Percentiles rank a stretch among this genome's conserved stretches.
These are phyloP conservation scores for Himalopsyche kuldschensis DNA, from an alignment of 2,888 invertebrate species.

Conservation along the genomic window DNA sequence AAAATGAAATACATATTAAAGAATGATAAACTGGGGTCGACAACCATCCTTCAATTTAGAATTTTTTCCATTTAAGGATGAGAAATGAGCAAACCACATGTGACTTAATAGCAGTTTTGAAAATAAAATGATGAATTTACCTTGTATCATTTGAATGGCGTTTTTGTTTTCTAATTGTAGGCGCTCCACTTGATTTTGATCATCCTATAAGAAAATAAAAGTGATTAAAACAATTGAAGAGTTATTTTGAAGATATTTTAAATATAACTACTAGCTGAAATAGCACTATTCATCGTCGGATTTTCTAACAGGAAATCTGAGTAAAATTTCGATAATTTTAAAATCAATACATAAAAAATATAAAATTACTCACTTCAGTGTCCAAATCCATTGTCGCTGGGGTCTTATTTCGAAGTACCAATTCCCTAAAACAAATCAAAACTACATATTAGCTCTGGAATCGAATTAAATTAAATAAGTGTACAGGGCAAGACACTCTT, in stretches of 20 bases:
- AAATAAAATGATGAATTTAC: conserved; percentile 31
- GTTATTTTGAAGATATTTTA: too few species aligned
- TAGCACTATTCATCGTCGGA: too few species aligned
- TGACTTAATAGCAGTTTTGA: neutral
- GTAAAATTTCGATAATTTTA: too few species aligned
- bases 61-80: neutral
- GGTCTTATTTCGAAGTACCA: neutral
- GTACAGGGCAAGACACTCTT: too few species aligned
- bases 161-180: conserved; percentile 60
- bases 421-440: neutral
- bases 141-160: conserved; percentile 61
- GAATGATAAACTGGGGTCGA: too few species aligned
- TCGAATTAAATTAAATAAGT: too few species aligned
- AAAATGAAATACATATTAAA: neutral
- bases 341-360: too few species aligned
- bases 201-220: conserved; percentile 47
- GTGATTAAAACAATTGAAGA: neutral
- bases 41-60: too few species aligned
- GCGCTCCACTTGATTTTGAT: conserved; percentile 47
- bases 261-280: too few species aligned
- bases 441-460: neutral
- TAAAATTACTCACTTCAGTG: neutral
- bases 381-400: neutral
- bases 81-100: neutral
- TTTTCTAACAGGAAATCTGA: too few species aligned